Percentiles rank a stretch among this genome's conserved stretches.
These are phyloP conservation scores for Nettapus auritus DNA, from an alignment of 2,113 vertebrate genomes.

Conservation along the genomic window DNA sequence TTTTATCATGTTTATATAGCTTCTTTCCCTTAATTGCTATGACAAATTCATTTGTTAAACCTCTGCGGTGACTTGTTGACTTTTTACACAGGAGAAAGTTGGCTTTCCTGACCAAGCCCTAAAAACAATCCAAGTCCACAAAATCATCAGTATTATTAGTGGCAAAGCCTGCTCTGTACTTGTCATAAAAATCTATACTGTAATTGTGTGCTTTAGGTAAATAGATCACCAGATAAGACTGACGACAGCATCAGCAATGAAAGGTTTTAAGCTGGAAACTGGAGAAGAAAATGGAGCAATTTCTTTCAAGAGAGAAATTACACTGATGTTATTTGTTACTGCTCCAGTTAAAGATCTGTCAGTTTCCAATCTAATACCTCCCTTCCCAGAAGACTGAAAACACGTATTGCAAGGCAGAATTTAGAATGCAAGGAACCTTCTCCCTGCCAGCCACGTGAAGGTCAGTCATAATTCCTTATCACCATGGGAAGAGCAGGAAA, in stretches of 20 bases:
- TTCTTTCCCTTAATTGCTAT: slow-evolving; percentile 41
- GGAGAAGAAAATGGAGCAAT: slow-evolving; percentile 5
- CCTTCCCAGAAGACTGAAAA: slow-evolving; percentile 8
- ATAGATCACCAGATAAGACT: slow-evolving; percentile 59
- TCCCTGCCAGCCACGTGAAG: neutral
- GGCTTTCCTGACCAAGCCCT: slow-evolving; percentile 6
- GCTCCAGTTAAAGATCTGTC: slow-evolving; percentile 16
- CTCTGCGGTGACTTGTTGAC: neutral
- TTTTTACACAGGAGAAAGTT: neutral
- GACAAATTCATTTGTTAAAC: slow-evolving; percentile 42
- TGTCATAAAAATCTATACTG: slow-evolving; percentile 26
- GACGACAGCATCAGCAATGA: slow-evolving; percentile 44
- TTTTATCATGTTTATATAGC: slow-evolving; percentile 3
- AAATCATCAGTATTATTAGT: neutral
- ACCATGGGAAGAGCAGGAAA: neutral
- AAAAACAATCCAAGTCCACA: neutral
- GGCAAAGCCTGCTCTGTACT: neutral
- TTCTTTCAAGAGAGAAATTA: slow-evolving; percentile 46
- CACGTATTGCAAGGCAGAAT: neutral
- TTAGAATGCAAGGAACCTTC: neutral
- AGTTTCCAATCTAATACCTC: slow-evolving; percentile 20
- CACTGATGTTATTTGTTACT: neutral
- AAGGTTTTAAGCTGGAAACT: slow-evolving; percentile 40
- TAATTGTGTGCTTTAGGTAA: slow-evolving; percentile 51
- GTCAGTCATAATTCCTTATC: neutral